Base-by-base conservation (phyloP, 2,113 vertebrate genomes). In the Podilymbus podiceps region DNA sequence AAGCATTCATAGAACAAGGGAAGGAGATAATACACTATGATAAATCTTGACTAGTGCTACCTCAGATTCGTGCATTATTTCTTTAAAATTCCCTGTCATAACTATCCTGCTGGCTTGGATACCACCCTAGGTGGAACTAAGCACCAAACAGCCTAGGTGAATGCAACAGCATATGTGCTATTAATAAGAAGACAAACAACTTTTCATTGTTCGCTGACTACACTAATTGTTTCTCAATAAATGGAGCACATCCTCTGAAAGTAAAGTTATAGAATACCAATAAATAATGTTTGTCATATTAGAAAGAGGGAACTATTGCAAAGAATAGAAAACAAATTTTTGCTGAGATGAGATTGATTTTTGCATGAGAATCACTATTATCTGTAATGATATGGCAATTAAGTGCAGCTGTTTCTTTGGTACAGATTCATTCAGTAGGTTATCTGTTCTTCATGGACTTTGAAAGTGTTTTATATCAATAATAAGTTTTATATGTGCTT, bases 141-240 rank as follows among this genome's bases (percentile, higher is more conserved):
- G 56, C 38, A 71, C 38, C 38, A 62, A 90, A 40, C 16, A 62
- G 73, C 16, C 19, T 78, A 47, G 3, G 17, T 79, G 52, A 89
- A 94, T 52, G 52, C 30, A 68, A 76, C 5, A 94, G 33, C 78
- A 46, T 72, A 82, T 82, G 46, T 63, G 66, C 22, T 92, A 52
- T 76, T 90, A 91, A 94, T 74, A 93, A 76, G 85, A 91, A 96
- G 72, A 78, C 19, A 94, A 85, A 86, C 44, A 94, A 53, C n/a
- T 56, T 73, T 93, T 91, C 88, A 91, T 58, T 1, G 5, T 80
- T 97, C 81, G 92, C 75, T 96, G 88, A 92, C 67, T 86, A 31
- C 2, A 19, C 59, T 96, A 96, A 97, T 94, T 92, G 60, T 95
- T 96, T 95, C 86, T 95, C 83, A 93, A 74, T 74, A 90, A 68